These are phyloP conservation scores for Archips xylosteana DNA, from an alignment of 2,888 invertebrate genomes.

Conservation along the genomic window DNA sequence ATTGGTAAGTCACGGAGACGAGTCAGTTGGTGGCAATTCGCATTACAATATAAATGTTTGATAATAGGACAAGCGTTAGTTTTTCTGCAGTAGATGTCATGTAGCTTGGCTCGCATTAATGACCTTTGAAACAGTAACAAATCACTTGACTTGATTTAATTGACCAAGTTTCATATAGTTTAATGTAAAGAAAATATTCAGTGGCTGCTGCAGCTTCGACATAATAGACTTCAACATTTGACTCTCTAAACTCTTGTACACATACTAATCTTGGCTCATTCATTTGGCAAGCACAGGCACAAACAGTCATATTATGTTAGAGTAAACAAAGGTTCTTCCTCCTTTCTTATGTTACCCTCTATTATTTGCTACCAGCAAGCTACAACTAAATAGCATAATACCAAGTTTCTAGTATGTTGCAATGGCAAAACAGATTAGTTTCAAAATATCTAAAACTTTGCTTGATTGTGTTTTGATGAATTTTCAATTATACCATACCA, in stretches of 20 bases:
- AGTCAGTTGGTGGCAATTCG: neutral
- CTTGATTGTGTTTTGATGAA: no score
- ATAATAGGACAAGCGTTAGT: neutral
- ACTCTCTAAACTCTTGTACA: neutral
- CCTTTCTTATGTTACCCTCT: no score
- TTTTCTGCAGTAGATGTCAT: neutral
- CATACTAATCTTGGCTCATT: no score
- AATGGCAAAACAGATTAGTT: no score
- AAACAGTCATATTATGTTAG: no score
- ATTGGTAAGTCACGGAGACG: conserved; percentile 14
- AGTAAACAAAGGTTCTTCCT: no score
- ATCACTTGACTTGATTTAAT: neutral
- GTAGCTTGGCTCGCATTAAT: neutral
- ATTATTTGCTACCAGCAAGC: no score
- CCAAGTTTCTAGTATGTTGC: no score
- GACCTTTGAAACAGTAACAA: neutral
- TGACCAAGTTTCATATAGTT: neutral
- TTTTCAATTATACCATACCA: no score
- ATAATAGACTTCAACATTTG: neutral
- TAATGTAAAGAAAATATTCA: neutral
- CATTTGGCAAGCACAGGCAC: no score
- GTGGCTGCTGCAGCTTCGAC: neutral
- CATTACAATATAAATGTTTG: neutral
- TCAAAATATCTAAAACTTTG: no score
- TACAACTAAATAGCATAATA: no score